These are phyloP conservation scores for Upupa epops DNA, from an alignment of 2,113 vertebrate genomes.

Conservation along the genomic window DNA sequence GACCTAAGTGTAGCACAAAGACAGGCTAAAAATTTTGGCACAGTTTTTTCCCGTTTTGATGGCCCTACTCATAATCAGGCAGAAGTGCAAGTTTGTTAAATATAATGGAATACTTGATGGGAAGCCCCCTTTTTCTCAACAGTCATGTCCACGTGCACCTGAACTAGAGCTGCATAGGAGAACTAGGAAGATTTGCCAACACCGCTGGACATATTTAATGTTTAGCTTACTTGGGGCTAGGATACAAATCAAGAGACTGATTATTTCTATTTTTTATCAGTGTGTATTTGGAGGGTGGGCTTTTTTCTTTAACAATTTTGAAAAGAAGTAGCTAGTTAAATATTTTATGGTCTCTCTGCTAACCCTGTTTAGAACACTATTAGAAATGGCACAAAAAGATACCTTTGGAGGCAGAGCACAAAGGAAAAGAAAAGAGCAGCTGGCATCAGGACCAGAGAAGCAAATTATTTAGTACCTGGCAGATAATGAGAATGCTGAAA, in stretches of 20 bases:
- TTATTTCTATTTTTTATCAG: neutral
- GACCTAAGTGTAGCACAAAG: neutral
- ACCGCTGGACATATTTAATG: neutral
- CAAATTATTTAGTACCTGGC: slow-evolving; percentile 57
- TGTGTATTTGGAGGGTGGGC: neutral
- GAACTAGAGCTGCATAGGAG: neutral
- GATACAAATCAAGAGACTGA: neutral
- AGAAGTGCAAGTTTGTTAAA: neutral
- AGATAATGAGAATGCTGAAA: slow-evolving; percentile 51
- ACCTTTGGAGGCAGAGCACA: slow-evolving; percentile 19
- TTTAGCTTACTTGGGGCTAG: neutral
- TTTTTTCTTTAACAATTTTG: neutral
- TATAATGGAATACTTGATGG: neutral
- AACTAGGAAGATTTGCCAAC: slow-evolving; percentile 17
- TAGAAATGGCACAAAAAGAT: neutral
- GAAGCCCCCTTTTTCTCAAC: neutral
- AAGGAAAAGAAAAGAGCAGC: slow-evolving; percentile 54
- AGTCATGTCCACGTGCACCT: neutral
- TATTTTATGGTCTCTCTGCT: neutral
- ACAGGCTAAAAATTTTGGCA: neutral
- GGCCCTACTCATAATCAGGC: neutral
- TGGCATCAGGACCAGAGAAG: slow-evolving; percentile 25
- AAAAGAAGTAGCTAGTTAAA: neutral
- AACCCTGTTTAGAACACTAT: slow-evolving; percentile 8
- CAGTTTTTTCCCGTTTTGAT: neutral